phyloP scores from a whole-genome alignment of 2,113 vertebrate species.

The Sylvicapra grimmia region DNA sequence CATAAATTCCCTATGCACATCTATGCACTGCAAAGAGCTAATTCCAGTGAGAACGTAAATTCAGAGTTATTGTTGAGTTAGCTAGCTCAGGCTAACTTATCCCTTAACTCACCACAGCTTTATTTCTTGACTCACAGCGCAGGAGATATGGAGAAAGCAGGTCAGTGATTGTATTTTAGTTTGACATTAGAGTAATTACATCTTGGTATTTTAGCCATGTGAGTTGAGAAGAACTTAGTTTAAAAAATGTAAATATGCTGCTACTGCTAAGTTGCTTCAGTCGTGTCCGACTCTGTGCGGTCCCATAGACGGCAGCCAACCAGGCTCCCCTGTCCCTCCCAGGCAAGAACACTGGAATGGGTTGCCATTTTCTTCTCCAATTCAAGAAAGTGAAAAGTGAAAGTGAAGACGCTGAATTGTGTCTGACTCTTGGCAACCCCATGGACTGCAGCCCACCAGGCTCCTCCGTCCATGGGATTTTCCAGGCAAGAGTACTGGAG shows the following conservation, averaged over 20 bases:
- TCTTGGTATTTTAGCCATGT: not conserved
- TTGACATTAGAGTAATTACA: not conserved
- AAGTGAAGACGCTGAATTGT: no score
- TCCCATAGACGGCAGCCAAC: no score
- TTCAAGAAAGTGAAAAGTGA: no score
- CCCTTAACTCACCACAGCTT: not conserved
- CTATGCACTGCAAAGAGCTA: not conserved
- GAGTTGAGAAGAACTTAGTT: not conserved
- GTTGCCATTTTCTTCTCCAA: no score
- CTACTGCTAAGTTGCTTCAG: no score
- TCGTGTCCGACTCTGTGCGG: no score
- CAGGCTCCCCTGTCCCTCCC: no score
- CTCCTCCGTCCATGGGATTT: no score
- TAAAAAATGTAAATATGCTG: not conserved
- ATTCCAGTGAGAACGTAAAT: not conserved
- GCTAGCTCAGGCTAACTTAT: not conserved
- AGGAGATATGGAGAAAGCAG: not conserved
- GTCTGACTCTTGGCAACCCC: no score
- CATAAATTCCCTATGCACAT: not conserved
- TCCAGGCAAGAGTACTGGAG: no score
- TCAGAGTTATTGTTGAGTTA: not conserved
- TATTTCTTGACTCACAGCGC: not conserved
- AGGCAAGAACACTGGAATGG: no score
- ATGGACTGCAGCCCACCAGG: no score
- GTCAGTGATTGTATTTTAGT: not conserved